Evolutionary conservation across 2,888 invertebrate genomes (phyloP).

Genomic region (Aporophyla lueneburgensis): DNA sequence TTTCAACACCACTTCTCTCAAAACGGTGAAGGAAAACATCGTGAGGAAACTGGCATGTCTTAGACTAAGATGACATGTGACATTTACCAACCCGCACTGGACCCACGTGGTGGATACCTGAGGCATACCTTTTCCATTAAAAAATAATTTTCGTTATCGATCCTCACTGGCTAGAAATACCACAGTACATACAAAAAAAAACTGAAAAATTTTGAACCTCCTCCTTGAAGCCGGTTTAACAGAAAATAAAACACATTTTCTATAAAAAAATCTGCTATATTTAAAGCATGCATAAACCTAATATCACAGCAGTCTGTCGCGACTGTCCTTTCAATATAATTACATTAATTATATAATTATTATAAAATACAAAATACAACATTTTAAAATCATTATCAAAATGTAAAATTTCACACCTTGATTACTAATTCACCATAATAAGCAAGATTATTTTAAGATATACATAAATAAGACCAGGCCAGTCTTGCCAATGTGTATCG

Average conservation of each 20-base stretch:
- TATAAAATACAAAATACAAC: not conserved
- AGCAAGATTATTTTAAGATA: not conserved
- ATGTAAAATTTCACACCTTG: conserved; percentile 7
- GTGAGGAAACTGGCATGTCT: too few species aligned
- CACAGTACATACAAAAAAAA: too few species aligned
- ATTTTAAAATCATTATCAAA: conserved; percentile 13
- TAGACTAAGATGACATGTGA: too few species aligned
- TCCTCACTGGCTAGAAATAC: too few species aligned
- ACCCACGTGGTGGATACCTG: too few species aligned
- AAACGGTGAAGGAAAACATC: too few species aligned
- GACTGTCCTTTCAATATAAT: conserved; percentile 51
- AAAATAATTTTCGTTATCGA: too few species aligned
- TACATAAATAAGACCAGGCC: not conserved
- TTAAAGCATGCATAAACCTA: conserved; percentile 75
- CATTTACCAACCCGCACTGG: too few species aligned
- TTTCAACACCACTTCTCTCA: too few species aligned
- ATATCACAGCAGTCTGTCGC: conserved; percentile 86
- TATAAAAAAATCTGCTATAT: conserved; percentile 50
- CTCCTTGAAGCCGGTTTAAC: too few species aligned
- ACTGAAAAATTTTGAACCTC: too few species aligned
- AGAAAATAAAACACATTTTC: conserved; percentile 42
- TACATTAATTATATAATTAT: conserved; percentile 9
- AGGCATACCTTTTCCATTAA: too few species aligned
- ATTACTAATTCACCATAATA: conserved; percentile 23
- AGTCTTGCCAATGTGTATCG: not conserved